Percentiles rank a stretch among this genome's conserved stretches.
Evolutionary conservation across 2,113 vertebrate genomes (phyloP).

Genomic region (Psammodynastes pulverulentus): DNA sequence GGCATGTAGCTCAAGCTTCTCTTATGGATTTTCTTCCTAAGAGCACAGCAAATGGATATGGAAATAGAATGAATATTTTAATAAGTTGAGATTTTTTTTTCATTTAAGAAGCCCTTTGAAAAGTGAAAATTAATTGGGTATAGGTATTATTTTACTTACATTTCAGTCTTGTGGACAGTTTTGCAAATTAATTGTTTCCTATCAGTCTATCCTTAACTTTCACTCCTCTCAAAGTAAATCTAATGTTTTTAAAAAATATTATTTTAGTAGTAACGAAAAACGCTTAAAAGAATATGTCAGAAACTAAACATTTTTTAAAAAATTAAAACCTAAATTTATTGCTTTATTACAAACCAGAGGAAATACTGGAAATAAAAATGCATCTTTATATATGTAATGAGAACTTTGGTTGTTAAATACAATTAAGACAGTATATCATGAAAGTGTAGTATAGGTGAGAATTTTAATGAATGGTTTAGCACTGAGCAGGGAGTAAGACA

Average conservation of each 20-base stretch:
- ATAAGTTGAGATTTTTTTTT: constrained; percentile 15
- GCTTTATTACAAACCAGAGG: neutral
- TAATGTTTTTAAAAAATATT: neutral
- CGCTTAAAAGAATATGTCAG: neutral
- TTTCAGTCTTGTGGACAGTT: neutral
- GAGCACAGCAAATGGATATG: constrained; percentile 67
- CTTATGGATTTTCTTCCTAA: constrained; percentile 54
- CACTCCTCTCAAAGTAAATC: neutral
- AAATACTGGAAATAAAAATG: neutral
- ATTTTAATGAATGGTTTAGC: neutral
- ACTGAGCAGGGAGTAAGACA: neutral
- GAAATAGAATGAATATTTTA: constrained; percentile 53
- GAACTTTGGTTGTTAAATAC: neutral
- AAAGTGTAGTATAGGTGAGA: neutral
- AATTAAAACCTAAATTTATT: neutral
- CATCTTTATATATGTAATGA: neutral
- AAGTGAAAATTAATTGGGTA: neutral
- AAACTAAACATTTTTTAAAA: neutral
- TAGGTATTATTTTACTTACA: neutral
- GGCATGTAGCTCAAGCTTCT: constrained; percentile 54
- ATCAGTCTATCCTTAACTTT: neutral
- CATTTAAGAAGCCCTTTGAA: constrained; percentile 7
- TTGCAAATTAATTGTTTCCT: neutral
- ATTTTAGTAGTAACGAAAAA: neutral
- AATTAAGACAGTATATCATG: neutral